Base-by-base conservation (phyloP, 1,140 invertebrate species). In the Papilio machaon region DNA sequence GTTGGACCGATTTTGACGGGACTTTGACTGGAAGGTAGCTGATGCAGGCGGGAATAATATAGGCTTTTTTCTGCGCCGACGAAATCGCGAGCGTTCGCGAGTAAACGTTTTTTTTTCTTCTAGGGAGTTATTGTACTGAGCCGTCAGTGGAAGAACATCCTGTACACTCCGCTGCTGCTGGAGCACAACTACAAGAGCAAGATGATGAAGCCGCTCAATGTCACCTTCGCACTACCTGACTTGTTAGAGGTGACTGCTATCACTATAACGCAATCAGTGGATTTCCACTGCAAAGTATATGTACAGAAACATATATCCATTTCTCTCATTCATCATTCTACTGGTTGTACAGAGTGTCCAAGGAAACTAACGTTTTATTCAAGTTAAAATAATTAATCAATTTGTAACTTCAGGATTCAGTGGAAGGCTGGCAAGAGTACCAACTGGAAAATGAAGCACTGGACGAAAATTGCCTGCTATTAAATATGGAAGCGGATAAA, bases 81-180 rank as follows among this genome's bases (percentile, higher is more conserved):
- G 23, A 30, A 30, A 2, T 30, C 23, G 23, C 23, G 23, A 30
- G 23, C 23, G 23, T 1, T 30, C 23, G 23, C 23, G 23, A 30
- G 23, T 30, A 30, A 30, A 30, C 23, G 23, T 30, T 30, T 30
- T 30, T 30, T 30, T 2, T 30, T 30, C 23, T 30, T 30, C 23
- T 86, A 93, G 92, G 93, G 93, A 43, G 92, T 94, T 15, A 94
- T 94, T 77, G 92, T 91, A 7, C 89, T 99, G 23, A 99, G 98
- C 87, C 96, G 98, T 3, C 98, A 99, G 90, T 99, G 99, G 99
- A 99, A 99, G 94, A 99, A 99, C 92, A 97, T 98, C 5, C 94
- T 99, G 2, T 99, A 99, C 89, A 99, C 99, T 85, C 99, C 99
- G 0, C 95, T 99, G 73, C 94, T 99, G 52, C 95, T 98, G 76